Evolutionary conservation across 2,888 invertebrate genomes (phyloP), one percentile per base, ranked within the genome.

Genomic region (Nycteola revayana): DNA sequence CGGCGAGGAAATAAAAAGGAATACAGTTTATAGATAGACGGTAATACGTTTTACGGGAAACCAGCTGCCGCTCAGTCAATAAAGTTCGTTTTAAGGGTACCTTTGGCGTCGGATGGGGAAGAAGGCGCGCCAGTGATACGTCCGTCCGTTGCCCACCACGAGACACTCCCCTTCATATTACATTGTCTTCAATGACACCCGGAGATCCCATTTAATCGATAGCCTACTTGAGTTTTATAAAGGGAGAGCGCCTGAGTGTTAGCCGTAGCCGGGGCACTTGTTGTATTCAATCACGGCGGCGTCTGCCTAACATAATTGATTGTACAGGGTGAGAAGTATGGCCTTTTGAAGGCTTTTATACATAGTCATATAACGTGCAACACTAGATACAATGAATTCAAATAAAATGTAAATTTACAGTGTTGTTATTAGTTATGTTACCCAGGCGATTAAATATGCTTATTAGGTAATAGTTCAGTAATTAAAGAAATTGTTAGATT

Each of bases 11-110:
- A 60, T 57, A 63, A 58, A 52, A 61, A 61, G 49, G 54, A 48
- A 65, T 57, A 49, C 57, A 57, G 54, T 51, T 62, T 66, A 62
- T 49, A 55, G 60, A 68, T 58, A 52, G 50, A 49, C 42, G 56
- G 64, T 63, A 63, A 69, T 71, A 66, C 60, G 68, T 72, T 73
- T 68, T 72, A 72, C 65, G 65, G 55, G 50, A 66, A 73, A 68
- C 59, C 70, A 72, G 70, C 71, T 66, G 69, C 55, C 44, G 28
- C 60, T 69, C 62, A 71, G 65, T 69, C 70, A 70, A 78, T 80
- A 76, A 77, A 76, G 65, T 67, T 63, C 65, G 49, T 61, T 76
- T 72, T 70, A 69, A 74, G 67, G 69, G 69, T 52, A 63, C 60
- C 65, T 61, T 65, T 51, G 60, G 59, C 58, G 56, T 59, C 60